These are phyloP conservation scores for Atta texana DNA, from an alignment of 1,140 invertebrate species.

Conservation along the genomic window DNA sequence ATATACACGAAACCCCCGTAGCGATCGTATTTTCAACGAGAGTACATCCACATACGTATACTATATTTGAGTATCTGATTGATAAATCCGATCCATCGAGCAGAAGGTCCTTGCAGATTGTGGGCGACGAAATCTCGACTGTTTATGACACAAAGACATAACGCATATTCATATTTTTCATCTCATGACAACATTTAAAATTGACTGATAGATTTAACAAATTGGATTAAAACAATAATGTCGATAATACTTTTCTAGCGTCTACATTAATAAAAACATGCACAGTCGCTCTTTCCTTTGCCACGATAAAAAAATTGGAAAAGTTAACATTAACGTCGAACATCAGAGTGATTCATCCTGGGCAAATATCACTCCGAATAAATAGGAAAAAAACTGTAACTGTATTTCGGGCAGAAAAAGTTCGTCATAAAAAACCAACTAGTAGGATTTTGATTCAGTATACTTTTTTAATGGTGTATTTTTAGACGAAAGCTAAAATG, in stretches of 20 bases:
- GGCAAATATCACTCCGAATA: not conserved
- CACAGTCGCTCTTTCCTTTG: not conserved
- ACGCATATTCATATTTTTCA: not conserved
- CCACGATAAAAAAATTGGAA: not conserved
- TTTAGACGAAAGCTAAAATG: not conserved
- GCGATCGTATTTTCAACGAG: constrained; percentile 38
- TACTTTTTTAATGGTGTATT: not conserved
- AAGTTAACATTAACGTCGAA: constrained; percentile 19
- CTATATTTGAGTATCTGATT: constrained; percentile 15
- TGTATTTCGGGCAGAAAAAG: not conserved
- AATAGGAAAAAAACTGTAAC: constrained; percentile 13
- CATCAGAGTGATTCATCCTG: not conserved
- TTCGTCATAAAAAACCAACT: not conserved
- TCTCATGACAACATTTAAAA: not conserved
- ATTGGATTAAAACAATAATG: not conserved
- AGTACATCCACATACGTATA: constrained; percentile 3
- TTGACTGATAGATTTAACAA: not conserved
- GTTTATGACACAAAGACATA: not conserved
- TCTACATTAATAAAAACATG: not conserved
- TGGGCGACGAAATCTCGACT: not conserved
- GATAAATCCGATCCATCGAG: constrained; percentile 35
- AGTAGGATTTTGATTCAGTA: constrained; percentile 3
- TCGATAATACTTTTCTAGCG: not conserved
- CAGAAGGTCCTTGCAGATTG: not conserved
- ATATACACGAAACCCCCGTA: not conserved